Percentiles rank a stretch among this genome's conserved stretches.
Conservation (phyloP, 2,888 invertebrate species). For the Deilephila porcellus region DNA sequence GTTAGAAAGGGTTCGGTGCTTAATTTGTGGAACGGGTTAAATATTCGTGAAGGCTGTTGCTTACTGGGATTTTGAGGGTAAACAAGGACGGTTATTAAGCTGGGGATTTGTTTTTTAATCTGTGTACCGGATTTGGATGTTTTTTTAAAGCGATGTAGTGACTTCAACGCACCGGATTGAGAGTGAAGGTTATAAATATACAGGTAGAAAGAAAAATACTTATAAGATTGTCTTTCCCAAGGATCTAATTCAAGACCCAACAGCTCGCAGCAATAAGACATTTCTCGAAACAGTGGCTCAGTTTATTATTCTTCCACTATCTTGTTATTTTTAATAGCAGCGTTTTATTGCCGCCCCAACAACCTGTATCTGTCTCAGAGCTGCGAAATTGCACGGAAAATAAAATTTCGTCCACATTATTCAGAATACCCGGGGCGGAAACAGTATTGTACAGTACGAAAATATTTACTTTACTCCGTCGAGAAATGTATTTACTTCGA, state of each 20-base stretch:
- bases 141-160: too few species aligned
- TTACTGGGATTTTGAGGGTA: conserved; percentile 1
- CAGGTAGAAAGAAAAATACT: background rate
- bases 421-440: conserved; percentile 14
- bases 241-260: background rate
- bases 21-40: conserved; percentile 7
- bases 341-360: conserved; percentile 17
- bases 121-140: background rate
- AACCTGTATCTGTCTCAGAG: conserved; percentile 16
- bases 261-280: background rate
- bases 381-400: conserved; percentile 22
- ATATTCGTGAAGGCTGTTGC: background rate
- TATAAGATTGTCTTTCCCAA: background rate
- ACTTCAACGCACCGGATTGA: too few species aligned
- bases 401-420: conserved; percentile 23
- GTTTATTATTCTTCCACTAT: conserved; percentile 15
- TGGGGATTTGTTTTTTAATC: background rate
- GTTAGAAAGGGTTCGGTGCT: conserved; percentile 10
- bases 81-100: background rate
- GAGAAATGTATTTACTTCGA: conserved; percentile 34
- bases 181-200: too few species aligned
- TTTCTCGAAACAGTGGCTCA: conserved; percentile 6
- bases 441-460: background rate
- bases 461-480: conserved; percentile 29
- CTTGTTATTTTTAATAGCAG: conserved; percentile 17